Evolutionary conservation across 1,140 invertebrate species (phyloP).

Genomic region (Bombus confusus): DNA sequence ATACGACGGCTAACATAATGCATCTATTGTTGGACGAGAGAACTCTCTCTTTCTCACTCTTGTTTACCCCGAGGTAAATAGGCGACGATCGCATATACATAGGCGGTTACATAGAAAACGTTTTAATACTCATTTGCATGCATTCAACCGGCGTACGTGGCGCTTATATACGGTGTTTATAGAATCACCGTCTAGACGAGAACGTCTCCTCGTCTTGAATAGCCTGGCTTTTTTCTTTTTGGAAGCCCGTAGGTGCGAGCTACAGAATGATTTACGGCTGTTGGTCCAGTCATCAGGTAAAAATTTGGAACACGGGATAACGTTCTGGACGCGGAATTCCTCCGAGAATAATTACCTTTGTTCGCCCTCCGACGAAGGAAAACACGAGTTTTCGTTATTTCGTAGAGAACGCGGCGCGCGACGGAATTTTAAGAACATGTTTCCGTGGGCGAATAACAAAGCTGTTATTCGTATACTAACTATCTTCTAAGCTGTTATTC

Average conservation of each 20-base stretch:
- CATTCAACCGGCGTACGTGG: conserved; percentile 33
- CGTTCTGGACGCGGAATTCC: neutral
- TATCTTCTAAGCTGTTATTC: too few relatives aligned
- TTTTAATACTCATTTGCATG: conserved; percentile 69
- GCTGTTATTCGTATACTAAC: too few relatives aligned
- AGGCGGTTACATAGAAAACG: conserved; percentile 40
- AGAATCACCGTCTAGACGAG: conserved; percentile 42
- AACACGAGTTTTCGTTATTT: neutral
- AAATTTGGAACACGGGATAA: neutral
- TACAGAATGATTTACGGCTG: conserved; percentile 5
- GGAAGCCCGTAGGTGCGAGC: neutral
- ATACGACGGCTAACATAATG: conserved; percentile 65
- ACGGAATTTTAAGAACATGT: too few relatives aligned
- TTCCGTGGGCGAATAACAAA: too few relatives aligned
- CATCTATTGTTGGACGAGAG: conserved; percentile 60
- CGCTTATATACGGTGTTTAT: conserved; percentile 45
- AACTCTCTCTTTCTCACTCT: conserved; percentile 13
- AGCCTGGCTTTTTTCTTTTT: neutral
- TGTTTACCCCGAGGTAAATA: conserved; percentile 36
- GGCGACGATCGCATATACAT: conserved; percentile 42
- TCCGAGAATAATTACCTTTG: neutral
- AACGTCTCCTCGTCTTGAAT: conserved; percentile 20
- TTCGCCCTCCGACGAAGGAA: too few relatives aligned
- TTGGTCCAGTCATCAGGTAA: neutral
- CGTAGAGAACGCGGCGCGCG: neutral